phyloP scores from a whole-genome alignment of 1,140 invertebrate genomes.

The Aphaenogaster ashmeadi region DNA sequence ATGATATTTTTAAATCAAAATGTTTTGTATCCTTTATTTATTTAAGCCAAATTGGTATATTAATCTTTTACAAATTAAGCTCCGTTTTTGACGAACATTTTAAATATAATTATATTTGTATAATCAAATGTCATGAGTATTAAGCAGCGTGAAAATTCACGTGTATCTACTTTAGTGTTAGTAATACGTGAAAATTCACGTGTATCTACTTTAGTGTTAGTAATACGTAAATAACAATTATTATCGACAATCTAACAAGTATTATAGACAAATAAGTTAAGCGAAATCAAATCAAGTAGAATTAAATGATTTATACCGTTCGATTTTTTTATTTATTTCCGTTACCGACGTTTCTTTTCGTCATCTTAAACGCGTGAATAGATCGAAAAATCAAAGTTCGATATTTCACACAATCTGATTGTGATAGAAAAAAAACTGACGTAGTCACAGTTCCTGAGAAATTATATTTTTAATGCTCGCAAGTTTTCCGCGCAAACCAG shows the following conservation, averaged over 20 bases:
- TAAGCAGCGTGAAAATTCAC: background rate
- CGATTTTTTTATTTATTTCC: background rate
- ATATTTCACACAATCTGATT: background rate
- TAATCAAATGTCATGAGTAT: background rate
- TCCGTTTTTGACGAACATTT: background rate
- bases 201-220: too few relatives aligned
- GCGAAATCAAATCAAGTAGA: background rate
- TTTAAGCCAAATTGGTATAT: background rate
- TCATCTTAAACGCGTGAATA: background rate
- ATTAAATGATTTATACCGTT: background rate
- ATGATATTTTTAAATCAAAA: background rate
- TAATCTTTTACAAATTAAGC: background rate
- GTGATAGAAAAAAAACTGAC: background rate
- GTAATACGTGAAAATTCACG: background rate
- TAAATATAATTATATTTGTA: background rate
- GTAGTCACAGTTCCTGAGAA: background rate
- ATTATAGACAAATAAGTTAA: background rate
- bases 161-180: background rate
- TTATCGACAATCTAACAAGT: background rate
- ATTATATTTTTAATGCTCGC: conserved; percentile 28
- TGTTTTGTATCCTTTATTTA: background rate
- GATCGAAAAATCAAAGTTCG: background rate
- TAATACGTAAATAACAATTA: background rate
- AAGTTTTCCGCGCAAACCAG: background rate
- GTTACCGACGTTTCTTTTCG: background rate